phyloP scores from a whole-genome alignment of 2,113 vertebrate species.

The Plecturocebus donacophilus region DNA sequence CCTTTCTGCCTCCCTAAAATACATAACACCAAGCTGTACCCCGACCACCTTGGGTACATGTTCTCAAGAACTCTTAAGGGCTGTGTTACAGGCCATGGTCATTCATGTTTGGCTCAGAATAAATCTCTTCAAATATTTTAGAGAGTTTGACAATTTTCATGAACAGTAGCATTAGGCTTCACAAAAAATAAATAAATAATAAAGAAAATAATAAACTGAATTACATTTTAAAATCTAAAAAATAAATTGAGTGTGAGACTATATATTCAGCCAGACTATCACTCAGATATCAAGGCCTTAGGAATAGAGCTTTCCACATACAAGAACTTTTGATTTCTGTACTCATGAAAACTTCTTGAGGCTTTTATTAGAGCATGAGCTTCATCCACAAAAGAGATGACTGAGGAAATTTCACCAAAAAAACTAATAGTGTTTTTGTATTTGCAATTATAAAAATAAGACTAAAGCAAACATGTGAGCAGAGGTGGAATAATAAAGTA shows the following conservation, averaged over 20 bases:
- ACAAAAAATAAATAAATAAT: not conserved
- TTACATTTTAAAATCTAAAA: not conserved
- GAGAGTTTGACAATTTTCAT: too few species aligned
- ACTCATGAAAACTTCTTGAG: not conserved
- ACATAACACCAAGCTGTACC: too few species aligned
- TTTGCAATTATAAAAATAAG: not conserved
- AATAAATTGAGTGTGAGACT: not conserved
- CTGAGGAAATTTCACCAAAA: not conserved
- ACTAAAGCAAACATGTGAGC: not conserved
- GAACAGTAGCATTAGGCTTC: not conserved
- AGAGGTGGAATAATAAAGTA: not conserved
- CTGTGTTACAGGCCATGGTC: too few species aligned
- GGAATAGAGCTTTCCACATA: not conserved
- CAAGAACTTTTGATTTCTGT: not conserved
- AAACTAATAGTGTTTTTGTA: not conserved
- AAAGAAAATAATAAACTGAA: not conserved
- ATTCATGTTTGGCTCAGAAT: too few species aligned
- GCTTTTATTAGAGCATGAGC: not conserved
- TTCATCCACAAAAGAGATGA: not conserved
- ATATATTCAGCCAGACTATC: not conserved
- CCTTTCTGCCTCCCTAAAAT: too few species aligned
- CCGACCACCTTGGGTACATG: too few species aligned
- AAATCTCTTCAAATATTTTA: too few species aligned
- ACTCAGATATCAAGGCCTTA: not conserved
- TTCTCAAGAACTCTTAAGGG: too few species aligned